A percentile compares a stretch with the other conserved stretches of the same genome.
Evolutionary conservation across 2,888 invertebrate species (phyloP).

Genomic region (Disparrhopalites patrizii): DNA sequence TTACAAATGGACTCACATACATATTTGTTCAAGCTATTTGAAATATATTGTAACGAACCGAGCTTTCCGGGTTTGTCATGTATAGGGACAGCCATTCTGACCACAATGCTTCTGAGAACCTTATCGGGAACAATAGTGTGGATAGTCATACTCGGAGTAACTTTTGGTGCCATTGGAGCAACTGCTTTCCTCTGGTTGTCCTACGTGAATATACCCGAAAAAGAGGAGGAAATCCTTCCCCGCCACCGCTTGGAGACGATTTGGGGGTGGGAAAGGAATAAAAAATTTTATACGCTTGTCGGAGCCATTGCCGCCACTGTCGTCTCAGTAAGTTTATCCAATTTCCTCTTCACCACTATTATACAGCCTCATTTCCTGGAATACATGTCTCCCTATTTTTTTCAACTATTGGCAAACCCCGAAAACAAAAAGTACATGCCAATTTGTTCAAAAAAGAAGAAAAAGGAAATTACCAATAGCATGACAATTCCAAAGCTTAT

Average conservation of each 20-base stretch:
- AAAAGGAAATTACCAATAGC: too few relatives aligned
- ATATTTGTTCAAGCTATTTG: too few relatives aligned
- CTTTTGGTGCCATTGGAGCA: slow-evolving; percentile 56
- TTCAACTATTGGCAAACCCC: too few relatives aligned
- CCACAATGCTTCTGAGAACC: slow-evolving; percentile 58
- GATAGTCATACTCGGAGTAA: slow-evolving; percentile 58
- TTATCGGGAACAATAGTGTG: slow-evolving; percentile 62
- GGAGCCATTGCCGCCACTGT: slow-evolving; percentile 61
- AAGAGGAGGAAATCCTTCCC: neutral
- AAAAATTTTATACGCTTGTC: slow-evolving; percentile 51
- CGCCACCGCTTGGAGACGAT: neutral
- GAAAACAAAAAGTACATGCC: too few relatives aligned
- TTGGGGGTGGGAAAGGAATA: slow-evolving; percentile 27
- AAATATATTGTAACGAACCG: too few relatives aligned
- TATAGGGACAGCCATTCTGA: slow-evolving; percentile 57
- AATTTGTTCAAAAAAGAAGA: too few relatives aligned
- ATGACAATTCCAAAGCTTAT: too few relatives aligned
- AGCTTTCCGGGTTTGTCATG: too few relatives aligned
- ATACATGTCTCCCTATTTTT: too few relatives aligned
- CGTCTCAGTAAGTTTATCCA: slow-evolving; percentile 57
- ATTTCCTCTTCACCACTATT: too few relatives aligned
- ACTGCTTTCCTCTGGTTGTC: slow-evolving; percentile 60
- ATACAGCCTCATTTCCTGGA: too few relatives aligned
- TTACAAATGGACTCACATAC: too few relatives aligned
- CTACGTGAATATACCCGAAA: slow-evolving; percentile 7